Conservation (phyloP, 2,888 invertebrate species). For the Gerris lacustris region DNA sequence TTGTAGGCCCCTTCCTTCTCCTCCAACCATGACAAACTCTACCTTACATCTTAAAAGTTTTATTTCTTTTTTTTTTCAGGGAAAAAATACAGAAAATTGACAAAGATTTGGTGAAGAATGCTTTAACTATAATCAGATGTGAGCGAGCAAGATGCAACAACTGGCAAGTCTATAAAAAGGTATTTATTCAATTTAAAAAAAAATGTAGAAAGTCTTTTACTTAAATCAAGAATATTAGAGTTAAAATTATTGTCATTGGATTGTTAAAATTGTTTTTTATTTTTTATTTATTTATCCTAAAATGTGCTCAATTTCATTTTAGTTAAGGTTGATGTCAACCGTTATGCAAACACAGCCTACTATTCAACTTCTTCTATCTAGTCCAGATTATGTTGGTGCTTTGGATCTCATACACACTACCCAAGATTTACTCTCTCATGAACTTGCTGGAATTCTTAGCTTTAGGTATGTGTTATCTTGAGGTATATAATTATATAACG, state of each 20-base stretch:
- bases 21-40: too few relatives aligned
- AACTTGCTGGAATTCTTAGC: conserved; percentile 83
- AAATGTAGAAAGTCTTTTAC: background rate
- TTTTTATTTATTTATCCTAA: conserved; percentile 4
- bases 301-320: conserved; percentile 13
- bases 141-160: conserved; percentile 34
- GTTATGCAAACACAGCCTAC: conserved; percentile 97
- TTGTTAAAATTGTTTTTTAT: background rate
- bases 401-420: conserved; percentile 92
- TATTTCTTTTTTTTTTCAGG: conserved; percentile 33
- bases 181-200: conserved; percentile 23
- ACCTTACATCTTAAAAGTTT: too few relatives aligned
- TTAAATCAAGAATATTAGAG: background rate
- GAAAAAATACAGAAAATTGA: conserved; percentile 66
- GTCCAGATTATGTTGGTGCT: conserved; percentile 94
- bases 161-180: conserved; percentile 34
- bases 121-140: conserved; percentile 56
- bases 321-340: conserved; percentile 80
- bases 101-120: conserved; percentile 62
- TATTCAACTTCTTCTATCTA: conserved; percentile 83
- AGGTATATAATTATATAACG: background rate
- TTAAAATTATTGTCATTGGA: too few relatives aligned
- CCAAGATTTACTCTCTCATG: conserved; percentile 81
- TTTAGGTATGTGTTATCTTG: conserved; percentile 46
- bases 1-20: too few relatives aligned